These are phyloP conservation scores for Drosophila antonietae DNA, from an alignment of 2,888 invertebrate genomes.

Conservation along the genomic window DNA sequence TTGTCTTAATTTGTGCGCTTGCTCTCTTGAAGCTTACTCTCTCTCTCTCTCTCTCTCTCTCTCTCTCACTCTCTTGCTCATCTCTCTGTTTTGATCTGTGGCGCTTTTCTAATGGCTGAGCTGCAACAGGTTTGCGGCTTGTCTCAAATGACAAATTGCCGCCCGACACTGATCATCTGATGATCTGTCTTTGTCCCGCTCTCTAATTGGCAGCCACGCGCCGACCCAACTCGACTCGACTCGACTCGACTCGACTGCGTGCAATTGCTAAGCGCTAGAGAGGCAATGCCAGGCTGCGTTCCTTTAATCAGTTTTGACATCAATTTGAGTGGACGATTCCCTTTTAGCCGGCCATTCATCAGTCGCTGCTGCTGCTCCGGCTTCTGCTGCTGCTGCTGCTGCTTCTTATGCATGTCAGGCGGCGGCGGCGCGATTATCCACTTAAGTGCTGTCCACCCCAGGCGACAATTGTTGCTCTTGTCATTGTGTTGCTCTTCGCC, in stretches of 20 bases:
- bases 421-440: conserved; percentile 76
- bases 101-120: conserved; percentile 48
- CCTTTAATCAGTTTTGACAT: conserved; percentile 81
- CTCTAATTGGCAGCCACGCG: conserved; percentile 77
- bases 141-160: conserved; percentile 65
- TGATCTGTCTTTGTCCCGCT: conserved; percentile 33
- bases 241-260: neutral
- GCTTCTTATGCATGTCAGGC: conserved; percentile 71
- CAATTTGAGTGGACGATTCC: conserved; percentile 78
- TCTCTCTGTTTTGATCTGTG: conserved; percentile 25
- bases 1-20: conserved; percentile 78
- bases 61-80: conserved; percentile 1
- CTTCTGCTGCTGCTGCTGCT: conserved; percentile 9
- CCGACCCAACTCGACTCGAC: conserved; percentile 10
- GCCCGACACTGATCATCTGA: conserved; percentile 41
- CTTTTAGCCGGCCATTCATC: conserved; percentile 60
- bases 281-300: conserved; percentile 22
- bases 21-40: conserved; percentile 7
- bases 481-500: conserved; percentile 21
- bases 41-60: conserved; percentile 5
- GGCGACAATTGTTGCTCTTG: conserved; percentile 71
- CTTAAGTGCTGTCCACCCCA: conserved; percentile 69
- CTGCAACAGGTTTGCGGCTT: conserved; percentile 56
- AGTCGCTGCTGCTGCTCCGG: conserved; percentile 14
- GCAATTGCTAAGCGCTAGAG: conserved; percentile 28